phyloP scores from a whole-genome alignment of 2,888 invertebrate genomes.

The Emmelina monodactyla region DNA sequence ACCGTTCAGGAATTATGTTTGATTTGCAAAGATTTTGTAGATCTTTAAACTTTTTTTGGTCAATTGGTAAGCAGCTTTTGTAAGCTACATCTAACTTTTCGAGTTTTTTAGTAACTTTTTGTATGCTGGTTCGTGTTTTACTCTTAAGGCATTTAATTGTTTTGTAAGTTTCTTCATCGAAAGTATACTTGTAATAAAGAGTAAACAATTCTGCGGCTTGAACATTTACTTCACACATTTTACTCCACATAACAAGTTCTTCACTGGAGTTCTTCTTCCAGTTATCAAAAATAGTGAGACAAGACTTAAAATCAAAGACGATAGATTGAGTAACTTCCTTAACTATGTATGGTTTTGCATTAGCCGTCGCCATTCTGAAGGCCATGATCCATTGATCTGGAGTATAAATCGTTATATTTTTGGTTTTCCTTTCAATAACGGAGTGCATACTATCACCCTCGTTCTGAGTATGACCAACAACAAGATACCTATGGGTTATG shows the following conservation, averaged over 20 bases:
- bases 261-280: no score
- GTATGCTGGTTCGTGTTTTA: background rate
- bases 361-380: background rate
- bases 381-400: background rate
- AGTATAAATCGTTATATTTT: conserved; percentile 2
- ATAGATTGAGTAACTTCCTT: background rate
- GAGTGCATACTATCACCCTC: conserved; percentile 7
- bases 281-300: no score
- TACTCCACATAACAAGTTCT: no score
- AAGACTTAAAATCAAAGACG: background rate
- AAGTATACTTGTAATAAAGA: background rate
- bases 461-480: conserved; percentile 7
- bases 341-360: background rate
- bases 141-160: background rate
- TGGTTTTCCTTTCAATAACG: conserved; percentile 1
- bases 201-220: background rate
- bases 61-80: conserved; percentile 3
- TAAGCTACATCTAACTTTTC: background rate
- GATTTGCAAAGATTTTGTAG: conserved; percentile 10
- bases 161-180: background rate
- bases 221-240: no score
- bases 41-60: conserved; percentile 9
- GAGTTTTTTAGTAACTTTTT: background rate
- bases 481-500: conserved; percentile 9
- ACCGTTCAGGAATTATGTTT: conserved; percentile 7